phyloP scores from a whole-genome alignment of 2,797 vertebrate genomes.

The Pitangus sulphuratus region DNA sequence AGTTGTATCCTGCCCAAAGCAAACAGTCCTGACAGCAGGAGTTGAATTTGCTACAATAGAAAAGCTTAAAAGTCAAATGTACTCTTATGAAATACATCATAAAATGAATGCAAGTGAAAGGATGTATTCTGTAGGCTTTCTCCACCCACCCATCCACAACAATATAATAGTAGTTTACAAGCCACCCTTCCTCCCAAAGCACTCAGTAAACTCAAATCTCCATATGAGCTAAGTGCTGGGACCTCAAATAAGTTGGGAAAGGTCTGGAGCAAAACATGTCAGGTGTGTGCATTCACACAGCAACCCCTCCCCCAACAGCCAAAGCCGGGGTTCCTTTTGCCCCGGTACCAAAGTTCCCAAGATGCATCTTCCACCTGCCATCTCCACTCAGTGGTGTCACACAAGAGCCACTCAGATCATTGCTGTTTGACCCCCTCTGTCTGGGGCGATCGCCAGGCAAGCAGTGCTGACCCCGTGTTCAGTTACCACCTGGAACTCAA shows the following conservation, averaged over 20 bases:
- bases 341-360: neutral
- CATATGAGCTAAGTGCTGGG: rapidly evolving
- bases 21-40: slow-evolving; percentile 56
- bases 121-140: neutral
- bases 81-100: neutral
- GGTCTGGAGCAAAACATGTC: rapidly evolving
- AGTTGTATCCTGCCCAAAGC: slow-evolving; percentile 48
- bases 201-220: neutral
- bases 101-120: slow-evolving; percentile 32
- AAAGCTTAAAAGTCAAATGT: slow-evolving; percentile 56
- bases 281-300: neutral
- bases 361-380: neutral
- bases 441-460: neutral
- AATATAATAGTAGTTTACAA: neutral
- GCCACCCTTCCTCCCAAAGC: neutral
- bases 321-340: neutral
- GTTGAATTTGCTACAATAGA: slow-evolving; percentile 37
- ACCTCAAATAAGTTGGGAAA: neutral
- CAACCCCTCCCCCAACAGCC: neutral
- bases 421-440: neutral
- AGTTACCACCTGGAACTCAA: neutral
- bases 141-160: neutral
- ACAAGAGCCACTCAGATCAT: rapidly evolving
- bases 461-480: neutral
- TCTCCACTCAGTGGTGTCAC: rapidly evolving